Base-by-base conservation (phyloP, 2,888 invertebrate genomes). In the Coelopa pilipes region DNA sequence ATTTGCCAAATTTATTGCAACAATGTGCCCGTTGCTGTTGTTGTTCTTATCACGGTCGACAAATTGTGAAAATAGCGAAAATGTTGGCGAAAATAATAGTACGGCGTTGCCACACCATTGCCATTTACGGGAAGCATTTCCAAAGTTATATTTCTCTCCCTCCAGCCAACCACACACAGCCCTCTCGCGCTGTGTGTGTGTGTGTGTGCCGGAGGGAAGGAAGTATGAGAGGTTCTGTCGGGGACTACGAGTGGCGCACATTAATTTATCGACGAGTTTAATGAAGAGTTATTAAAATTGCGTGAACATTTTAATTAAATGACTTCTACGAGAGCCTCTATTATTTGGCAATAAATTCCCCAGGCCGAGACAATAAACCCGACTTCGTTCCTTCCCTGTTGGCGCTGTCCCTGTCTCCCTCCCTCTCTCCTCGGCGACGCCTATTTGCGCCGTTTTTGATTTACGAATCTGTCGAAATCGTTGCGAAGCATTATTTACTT, bases 281-380 rank as follows among this genome's bases (percentile, higher is more conserved):
- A 70, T 70, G 70, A 70, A 70, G 60, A 70, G 70, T 70, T 70
- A 70, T 70, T 70, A 70, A 70, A 70, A 70, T 60, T 60, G 70
- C 70, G 60, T 70, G 70, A 70, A 70, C 46, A 70, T 70, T 70
- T 70, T 70, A 70, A 70, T 70, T 70, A 70, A 70, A 70, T 47
- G 70, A 70, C 59, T 60, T 50, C 45, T 50, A 13, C 60, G 49
- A 70, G 59, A 21, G 70, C 49, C 55, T 70, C 59, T 70, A 70
- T 70, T 70, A 70, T 70, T 60, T 70, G 60, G 60, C 47, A 59
- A 59, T 70, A 70, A 70, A 70, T 70, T 50, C 5, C 21, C 49
- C 24, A 24, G 46, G n/a, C 34, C n/a, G 53, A 13, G 53, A 53
- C 53, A 2, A 5, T 53, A 49, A 49, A 49, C n/a, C n/a, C n/a